Evolutionary conservation across 2,888 invertebrate species (phyloP).

Genomic region (Hypena proboscidalis): DNA sequence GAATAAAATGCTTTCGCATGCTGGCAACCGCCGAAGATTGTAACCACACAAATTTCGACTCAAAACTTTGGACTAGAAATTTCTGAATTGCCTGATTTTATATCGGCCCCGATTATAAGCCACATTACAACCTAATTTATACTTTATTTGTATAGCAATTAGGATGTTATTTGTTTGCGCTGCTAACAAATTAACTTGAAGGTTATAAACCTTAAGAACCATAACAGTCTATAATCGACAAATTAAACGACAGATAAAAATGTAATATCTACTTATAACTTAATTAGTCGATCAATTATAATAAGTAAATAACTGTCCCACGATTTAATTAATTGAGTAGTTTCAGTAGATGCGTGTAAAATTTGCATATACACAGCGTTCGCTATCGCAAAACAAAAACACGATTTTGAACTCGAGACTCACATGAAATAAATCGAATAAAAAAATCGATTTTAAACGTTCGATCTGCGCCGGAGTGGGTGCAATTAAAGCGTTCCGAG

Average conservation of each 20-base stretch:
- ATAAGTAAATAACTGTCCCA: constrained; percentile 45
- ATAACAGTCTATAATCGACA: constrained; percentile 6
- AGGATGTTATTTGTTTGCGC: constrained; percentile 41
- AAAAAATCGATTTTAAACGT: constrained; percentile 84
- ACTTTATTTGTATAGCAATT: constrained; percentile 27
- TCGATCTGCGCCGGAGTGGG: constrained; percentile 79
- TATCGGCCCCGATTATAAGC: constrained; percentile 52
- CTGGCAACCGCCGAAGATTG: constrained; percentile 46
- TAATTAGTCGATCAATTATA: constrained; percentile 32
- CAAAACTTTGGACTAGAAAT: constrained; percentile 69
- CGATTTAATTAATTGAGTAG: constrained; percentile 80
- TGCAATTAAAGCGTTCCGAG: constrained; percentile 84
- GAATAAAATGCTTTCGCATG: constrained; percentile 6
- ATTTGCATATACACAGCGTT: constrained; percentile 83
- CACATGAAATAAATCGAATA: constrained; percentile 81
- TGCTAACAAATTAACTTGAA: too few species aligned
- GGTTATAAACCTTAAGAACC: too few species aligned
- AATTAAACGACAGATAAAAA: constrained; percentile 27
- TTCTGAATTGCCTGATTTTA: constrained; percentile 70
- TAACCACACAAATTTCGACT: constrained; percentile 73
- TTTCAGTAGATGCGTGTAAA: constrained; percentile 81
- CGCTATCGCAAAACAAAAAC: constrained; percentile 74
- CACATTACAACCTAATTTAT: constrained; percentile 27
- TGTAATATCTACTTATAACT: constrained; percentile 19
- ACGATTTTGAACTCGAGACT: constrained; percentile 71